A percentile compares a stretch with the other conserved stretches of the same genome.
Conservation (phyloP, 2,797 vertebrate species). For the Masticophis lateralis region DNA sequence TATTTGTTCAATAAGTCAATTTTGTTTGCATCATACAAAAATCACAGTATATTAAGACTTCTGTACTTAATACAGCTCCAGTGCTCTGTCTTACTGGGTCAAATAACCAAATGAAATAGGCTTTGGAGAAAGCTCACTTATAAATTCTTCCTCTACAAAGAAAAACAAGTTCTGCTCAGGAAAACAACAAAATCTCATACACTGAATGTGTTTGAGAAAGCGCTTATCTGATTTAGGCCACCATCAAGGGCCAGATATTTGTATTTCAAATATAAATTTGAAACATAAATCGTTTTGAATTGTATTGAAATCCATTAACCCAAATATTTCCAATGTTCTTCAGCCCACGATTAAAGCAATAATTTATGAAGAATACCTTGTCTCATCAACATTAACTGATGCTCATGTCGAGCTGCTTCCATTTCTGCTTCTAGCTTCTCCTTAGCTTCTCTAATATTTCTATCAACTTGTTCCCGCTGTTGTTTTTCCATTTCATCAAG, state of each 20-base stretch:
- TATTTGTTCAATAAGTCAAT: not conserved
- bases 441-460: conserved; percentile 93
- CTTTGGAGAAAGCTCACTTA: not conserved
- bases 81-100: not conserved
- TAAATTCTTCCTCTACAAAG: not conserved
- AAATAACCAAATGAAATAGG: not conserved
- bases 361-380: conserved; percentile 79
- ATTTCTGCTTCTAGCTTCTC: conserved; percentile 97
- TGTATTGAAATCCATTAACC: not conserved
- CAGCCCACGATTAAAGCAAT: not conserved
- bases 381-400: conserved; percentile 98
- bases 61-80: not conserved
- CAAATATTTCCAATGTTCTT: not conserved
- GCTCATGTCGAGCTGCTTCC: conserved; percentile 95
- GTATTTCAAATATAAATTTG: not conserved
- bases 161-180: not conserved
- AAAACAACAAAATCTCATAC: not conserved
- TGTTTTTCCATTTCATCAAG: conserved; percentile 98
- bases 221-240: not conserved
- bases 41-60: not conserved
- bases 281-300: not conserved
- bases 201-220: not conserved
- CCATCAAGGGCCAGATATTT: not conserved
- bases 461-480: conserved; percentile 91
- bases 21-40: not conserved